A percentile compares a stretch with the other conserved stretches of the same genome.
Conservation (phyloP, 1,140 invertebrate species). For the Ceratina australensis region DNA sequence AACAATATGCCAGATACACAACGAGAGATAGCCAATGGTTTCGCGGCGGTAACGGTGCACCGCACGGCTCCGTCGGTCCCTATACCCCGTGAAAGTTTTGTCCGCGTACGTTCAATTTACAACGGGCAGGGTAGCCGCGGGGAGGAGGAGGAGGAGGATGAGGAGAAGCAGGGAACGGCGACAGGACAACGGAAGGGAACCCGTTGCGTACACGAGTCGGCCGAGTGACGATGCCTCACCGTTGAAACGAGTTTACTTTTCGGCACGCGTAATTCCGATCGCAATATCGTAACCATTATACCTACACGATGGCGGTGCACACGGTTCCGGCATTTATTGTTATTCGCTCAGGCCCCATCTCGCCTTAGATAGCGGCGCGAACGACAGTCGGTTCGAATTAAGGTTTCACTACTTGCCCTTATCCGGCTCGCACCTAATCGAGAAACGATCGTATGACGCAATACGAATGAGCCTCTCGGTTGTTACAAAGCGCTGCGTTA, state of each 20-base stretch:
- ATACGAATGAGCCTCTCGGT: slow-evolving; percentile 34
- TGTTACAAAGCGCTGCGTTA: slow-evolving; percentile 52
- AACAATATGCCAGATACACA: slow-evolving; percentile 71
- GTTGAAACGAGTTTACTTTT: slow-evolving; percentile 66
- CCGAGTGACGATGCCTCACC: slow-evolving; percentile 51
- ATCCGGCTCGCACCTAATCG: slow-evolving; percentile 34
- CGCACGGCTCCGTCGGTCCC: background rate
- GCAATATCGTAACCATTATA: slow-evolving; percentile 29
- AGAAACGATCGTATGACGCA: slow-evolving; percentile 35
- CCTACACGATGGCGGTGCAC: background rate
- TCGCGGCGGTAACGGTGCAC: slow-evolving; percentile 34
- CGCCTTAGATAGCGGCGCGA: background rate
- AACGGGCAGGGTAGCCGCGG: background rate
- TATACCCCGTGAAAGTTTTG: slow-evolving; percentile 47
- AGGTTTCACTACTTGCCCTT: background rate
- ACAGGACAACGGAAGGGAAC: background rate
- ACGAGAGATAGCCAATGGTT: slow-evolving; percentile 66
- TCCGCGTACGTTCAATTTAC: background rate
- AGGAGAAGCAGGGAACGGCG: background rate
- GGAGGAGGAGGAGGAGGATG: no score
- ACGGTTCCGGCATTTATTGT: background rate
- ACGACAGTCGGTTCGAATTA: background rate
- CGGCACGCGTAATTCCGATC: slow-evolving; percentile 60
- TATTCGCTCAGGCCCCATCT: background rate
- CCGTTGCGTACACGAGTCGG: slow-evolving; percentile 29